A percentile compares a stretch with the other conserved stretches of the same genome.
These are phyloP conservation scores for Apocheima hispidaria DNA, from an alignment of 2,888 invertebrate genomes.

Conservation along the genomic window DNA sequence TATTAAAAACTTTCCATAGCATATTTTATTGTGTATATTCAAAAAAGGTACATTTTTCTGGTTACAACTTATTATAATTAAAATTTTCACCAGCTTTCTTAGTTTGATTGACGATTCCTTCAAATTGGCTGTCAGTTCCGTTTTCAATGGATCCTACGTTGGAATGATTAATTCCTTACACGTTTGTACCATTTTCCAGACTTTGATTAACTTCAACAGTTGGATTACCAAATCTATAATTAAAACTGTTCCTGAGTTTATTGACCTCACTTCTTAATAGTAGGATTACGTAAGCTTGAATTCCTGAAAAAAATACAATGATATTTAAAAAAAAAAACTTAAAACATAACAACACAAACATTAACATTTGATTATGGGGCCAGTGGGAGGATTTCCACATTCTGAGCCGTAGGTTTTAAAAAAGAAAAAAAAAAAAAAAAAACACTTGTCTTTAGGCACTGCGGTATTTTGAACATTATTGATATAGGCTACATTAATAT, in stretches of 20 bases:
- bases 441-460: too few species aligned
- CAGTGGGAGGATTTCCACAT: too few species aligned
- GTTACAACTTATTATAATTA: neutral
- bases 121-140: neutral
- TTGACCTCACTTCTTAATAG: neutral
- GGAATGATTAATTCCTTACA: neutral
- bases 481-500: too few species aligned
- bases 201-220: neutral
- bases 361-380: too few species aligned
- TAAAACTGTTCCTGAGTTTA: neutral
- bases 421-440: too few species aligned
- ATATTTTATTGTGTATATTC: too few species aligned
- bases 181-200: neutral
- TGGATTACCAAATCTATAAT: neutral
- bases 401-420: too few species aligned
- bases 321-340: neutral
- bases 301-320: constrained; percentile 1
- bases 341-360: too few species aligned
- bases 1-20: too few species aligned
- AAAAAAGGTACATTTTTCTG: neutral
- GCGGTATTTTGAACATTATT: too few species aligned
- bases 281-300: neutral
- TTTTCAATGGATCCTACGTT: neutral
- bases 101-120: constrained; percentile 3
- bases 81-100: neutral